A percentile compares a stretch with the other conserved stretches of the same genome.
Evolutionary conservation across 2,888 invertebrate genomes (phyloP).

Genomic region (Epirrhoe alternata): DNA sequence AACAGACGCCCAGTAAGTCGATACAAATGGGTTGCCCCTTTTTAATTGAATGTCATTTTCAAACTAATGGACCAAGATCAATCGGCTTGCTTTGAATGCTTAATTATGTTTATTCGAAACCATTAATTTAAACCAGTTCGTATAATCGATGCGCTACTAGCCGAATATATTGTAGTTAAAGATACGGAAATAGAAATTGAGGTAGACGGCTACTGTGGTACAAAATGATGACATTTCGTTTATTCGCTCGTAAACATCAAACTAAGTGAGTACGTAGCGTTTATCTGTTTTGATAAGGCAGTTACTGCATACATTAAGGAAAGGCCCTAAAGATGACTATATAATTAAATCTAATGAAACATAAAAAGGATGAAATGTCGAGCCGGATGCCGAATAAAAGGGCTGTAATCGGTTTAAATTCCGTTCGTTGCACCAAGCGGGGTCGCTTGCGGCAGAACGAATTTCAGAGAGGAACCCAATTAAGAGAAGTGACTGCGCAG

Average conservation of each 20-base stretch:
- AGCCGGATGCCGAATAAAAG: slow-evolving; percentile 53
- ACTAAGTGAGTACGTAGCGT: slow-evolving; percentile 44
- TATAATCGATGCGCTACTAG: slow-evolving; percentile 68
- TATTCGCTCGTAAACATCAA: slow-evolving; percentile 54
- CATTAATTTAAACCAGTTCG: slow-evolving; percentile 74
- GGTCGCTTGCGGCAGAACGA: slow-evolving; percentile 61
- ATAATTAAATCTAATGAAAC: slow-evolving; percentile 50
- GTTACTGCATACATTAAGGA: slow-evolving; percentile 47
- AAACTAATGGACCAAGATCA: slow-evolving; percentile 69
- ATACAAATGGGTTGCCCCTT: slow-evolving; percentile 57
- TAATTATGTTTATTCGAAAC: slow-evolving; percentile 79
- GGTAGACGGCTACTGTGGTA: slow-evolving; percentile 53
- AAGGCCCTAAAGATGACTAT: slow-evolving; percentile 44
- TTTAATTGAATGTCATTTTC: slow-evolving; percentile 75
- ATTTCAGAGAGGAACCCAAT: slow-evolving; percentile 72
- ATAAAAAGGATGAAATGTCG: slow-evolving; percentile 45
- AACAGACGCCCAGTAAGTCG: slow-evolving; percentile 39
- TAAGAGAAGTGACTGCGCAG: slow-evolving; percentile 79
- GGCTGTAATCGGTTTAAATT: slow-evolving; percentile 63
- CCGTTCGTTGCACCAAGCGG: slow-evolving; percentile 49
- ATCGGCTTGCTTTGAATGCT: slow-evolving; percentile 77
- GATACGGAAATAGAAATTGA: slow-evolving; percentile 49
- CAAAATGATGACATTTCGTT: slow-evolving; percentile 61
- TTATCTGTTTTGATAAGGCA: slow-evolving; percentile 42
- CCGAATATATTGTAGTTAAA: slow-evolving; percentile 59